These are phyloP conservation scores for Lepeophtheirus nordmannii DNA, from an alignment of 2,888 invertebrate genomes.

Conservation along the genomic window DNA sequence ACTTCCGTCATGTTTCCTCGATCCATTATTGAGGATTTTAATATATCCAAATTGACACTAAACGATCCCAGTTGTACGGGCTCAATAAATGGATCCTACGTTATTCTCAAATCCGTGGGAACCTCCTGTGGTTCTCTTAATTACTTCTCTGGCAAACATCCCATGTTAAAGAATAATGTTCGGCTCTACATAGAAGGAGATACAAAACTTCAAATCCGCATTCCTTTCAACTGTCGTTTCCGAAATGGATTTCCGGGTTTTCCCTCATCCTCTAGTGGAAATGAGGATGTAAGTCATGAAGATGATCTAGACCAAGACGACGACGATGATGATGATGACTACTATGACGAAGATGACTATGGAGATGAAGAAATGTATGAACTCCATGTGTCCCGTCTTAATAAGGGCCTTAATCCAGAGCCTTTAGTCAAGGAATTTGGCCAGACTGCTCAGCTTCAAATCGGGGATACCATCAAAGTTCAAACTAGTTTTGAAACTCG, in stretches of 20 bases:
- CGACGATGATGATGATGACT: neutral
- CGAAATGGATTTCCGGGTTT: conserved; percentile 9
- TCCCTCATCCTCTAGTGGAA: no score
- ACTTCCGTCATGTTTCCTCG: conserved; percentile 6
- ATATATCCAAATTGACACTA: conserved; percentile 3
- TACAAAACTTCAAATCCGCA: neutral
- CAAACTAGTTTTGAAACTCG: conserved; percentile 12
- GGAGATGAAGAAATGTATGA: conserved; percentile 14
- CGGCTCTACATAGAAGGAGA: neutral
- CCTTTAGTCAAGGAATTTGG: neutral
- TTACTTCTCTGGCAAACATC: conserved; percentile 7
- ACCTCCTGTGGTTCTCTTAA: conserved; percentile 21
- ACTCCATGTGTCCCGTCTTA: neutral
- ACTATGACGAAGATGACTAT: conserved; percentile 17
- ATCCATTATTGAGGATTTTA: neutral
- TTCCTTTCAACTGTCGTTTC: conserved; percentile 17
- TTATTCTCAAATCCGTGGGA: conserved; percentile 8
- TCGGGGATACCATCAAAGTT: conserved; percentile 16
- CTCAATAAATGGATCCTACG: conserved; percentile 6
- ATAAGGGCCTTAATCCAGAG: neutral
- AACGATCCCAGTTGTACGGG: conserved; percentile 12
- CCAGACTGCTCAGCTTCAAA: neutral
- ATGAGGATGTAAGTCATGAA: neutral
- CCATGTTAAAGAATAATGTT: conserved; percentile 10
- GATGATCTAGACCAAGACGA: neutral